Conservation (phyloP, 2,888 invertebrate species). For the Ceratothoa steindachneri region DNA sequence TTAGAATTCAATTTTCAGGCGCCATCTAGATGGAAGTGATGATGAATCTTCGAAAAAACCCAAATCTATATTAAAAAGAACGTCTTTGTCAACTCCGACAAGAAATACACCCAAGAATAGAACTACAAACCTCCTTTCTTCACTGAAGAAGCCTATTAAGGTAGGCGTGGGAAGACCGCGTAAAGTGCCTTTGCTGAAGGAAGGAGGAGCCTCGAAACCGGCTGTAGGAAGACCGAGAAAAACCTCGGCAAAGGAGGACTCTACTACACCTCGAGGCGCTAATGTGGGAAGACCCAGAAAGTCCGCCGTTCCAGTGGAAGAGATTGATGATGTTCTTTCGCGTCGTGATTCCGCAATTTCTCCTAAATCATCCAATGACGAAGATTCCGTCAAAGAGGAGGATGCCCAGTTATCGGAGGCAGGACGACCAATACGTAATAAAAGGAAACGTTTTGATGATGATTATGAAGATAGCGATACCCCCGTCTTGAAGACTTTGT, state of each 20-base stretch:
- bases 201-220: background rate
- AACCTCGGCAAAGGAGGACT: background rate
- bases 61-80: background rate
- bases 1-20: too few relatives aligned
- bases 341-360: background rate
- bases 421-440: background rate
- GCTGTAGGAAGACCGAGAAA: background rate
- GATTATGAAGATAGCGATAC: background rate
- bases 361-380: background rate
- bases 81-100: background rate
- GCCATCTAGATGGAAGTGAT: background rate
- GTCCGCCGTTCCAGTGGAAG: too few relatives aligned
- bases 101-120: conserved; percentile 1
- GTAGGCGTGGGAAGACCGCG: background rate
- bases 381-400: background rate
- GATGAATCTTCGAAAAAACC: background rate
- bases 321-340: background rate
- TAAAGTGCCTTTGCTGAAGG: background rate
- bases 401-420: background rate
- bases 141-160: background rate
- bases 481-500: background rate
- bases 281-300: background rate
- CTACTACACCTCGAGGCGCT: background rate
- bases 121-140: background rate
- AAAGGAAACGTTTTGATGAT: conserved; percentile 1